phyloP scores from a whole-genome alignment of 2,113 vertebrate genomes.

The Cyanoramphus novaezelandiae region DNA sequence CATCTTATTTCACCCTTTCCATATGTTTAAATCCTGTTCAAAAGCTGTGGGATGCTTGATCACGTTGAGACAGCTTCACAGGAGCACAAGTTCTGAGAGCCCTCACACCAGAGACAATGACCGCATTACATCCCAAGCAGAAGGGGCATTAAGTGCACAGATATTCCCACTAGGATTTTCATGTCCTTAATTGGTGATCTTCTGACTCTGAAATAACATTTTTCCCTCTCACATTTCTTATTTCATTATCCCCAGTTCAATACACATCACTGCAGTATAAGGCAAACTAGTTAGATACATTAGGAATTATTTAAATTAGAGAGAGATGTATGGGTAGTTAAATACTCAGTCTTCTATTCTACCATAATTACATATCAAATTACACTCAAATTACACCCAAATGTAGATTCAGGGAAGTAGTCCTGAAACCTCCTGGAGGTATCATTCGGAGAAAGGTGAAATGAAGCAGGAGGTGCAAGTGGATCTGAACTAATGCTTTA shows the following conservation, averaged over 20 bases:
- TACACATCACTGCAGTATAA: constrained; percentile 71
- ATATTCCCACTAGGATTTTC: constrained; percentile 70
- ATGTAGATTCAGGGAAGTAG: constrained; percentile 70
- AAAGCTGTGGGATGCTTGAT: background rate
- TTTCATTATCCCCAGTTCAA: constrained; percentile 82
- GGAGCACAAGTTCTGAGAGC: background rate
- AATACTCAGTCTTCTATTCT: constrained; percentile 75
- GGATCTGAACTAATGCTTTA: constrained; percentile 37
- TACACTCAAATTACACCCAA: constrained; percentile 75
- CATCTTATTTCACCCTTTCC: background rate
- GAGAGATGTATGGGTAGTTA: constrained; percentile 78
- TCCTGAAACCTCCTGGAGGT: constrained; percentile 47
- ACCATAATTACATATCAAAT: constrained; percentile 77
- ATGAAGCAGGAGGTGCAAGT: background rate
- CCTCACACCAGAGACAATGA: background rate
- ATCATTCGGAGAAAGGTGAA: constrained; percentile 3
- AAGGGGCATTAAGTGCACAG: constrained; percentile 52
- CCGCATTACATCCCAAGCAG: background rate
- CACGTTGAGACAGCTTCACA: background rate
- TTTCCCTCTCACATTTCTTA: constrained; percentile 72
- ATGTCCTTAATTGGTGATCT: constrained; percentile 77
- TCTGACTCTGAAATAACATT: constrained; percentile 75
- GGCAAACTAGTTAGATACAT: constrained; percentile 71
- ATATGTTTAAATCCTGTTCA: background rate
- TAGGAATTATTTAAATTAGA: constrained; percentile 82